Conservation (phyloP, 2,888 invertebrate species). For the Rambutsinella grinnellia region DNA sequence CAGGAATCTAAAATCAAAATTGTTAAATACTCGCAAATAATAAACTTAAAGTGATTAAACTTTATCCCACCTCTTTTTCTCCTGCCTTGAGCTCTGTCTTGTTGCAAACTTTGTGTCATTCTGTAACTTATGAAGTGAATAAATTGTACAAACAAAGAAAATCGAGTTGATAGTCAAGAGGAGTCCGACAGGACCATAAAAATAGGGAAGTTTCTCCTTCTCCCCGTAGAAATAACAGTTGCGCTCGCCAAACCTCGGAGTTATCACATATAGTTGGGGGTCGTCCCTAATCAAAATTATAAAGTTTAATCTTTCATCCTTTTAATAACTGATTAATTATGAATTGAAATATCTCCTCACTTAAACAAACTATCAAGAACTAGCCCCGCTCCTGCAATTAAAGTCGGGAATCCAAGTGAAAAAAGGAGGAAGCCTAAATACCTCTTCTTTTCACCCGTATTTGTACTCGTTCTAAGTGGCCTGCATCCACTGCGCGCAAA, state of each 20-base stretch:
- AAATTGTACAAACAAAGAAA: conserved; percentile 80
- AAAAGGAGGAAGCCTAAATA: conserved; percentile 63
- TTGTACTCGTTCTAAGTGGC: conserved; percentile 62
- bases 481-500: conserved; percentile 58
- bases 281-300: conserved; percentile 74
- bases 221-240: conserved; percentile 89
- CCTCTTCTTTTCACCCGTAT: conserved; percentile 63
- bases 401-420: conserved; percentile 62
- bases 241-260: conserved; percentile 83
- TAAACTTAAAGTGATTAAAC: not conserved
- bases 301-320: not conserved
- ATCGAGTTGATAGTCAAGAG: conserved; percentile 83
- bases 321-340: not conserved
- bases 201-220: conserved; percentile 85
- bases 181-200: conserved; percentile 86
- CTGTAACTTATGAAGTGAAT: conserved; percentile 77
- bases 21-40: not conserved
- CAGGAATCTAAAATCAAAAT: conserved; percentile 56
- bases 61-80: conserved; percentile 63
- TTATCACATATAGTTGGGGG: conserved; percentile 71
- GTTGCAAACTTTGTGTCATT: conserved; percentile 71
- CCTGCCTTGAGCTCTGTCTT: conserved; percentile 65
- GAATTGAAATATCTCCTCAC: conserved; percentile 39
- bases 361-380: conserved; percentile 60
- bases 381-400: conserved; percentile 63